Conservation (phyloP, 2,888 invertebrate species). For the Acanthoscelides obtectus region DNA sequence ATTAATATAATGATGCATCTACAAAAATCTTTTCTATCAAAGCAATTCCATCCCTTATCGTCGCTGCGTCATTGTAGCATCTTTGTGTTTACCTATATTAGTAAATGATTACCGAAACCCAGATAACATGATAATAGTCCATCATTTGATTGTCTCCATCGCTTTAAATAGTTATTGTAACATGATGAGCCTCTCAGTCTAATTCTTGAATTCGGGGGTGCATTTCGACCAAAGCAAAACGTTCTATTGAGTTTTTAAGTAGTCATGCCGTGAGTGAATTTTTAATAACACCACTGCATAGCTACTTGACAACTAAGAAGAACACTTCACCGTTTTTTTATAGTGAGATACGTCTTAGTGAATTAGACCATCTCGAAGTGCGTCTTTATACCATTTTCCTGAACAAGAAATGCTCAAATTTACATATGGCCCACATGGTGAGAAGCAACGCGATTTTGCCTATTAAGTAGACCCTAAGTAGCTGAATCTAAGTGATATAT, state of each 20-base stretch:
- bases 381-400: no score
- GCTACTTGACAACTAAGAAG: conserved; percentile 29
- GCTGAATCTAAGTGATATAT: no score
- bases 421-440: no score
- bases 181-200: background rate
- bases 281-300: conserved; percentile 31
- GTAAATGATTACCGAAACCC: background rate
- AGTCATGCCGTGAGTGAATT: conserved; percentile 55
- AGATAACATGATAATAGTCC: background rate
- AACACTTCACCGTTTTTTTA: background rate
- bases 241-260: conserved; percentile 46
- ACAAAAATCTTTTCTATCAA: background rate
- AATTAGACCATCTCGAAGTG: no score
- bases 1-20: no score
- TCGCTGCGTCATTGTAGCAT: background rate
- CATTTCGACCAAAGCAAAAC: background rate
- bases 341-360: background rate
- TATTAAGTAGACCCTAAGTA: no score
- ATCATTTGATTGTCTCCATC: background rate
- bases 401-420: no score
- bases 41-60: background rate
- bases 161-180: background rate
- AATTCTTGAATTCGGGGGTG: background rate
- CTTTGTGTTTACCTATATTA: background rate
- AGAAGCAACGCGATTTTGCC: no score